Base-by-base conservation (phyloP, 2,797 vertebrate genomes). In the Natrix natrix region DNA sequence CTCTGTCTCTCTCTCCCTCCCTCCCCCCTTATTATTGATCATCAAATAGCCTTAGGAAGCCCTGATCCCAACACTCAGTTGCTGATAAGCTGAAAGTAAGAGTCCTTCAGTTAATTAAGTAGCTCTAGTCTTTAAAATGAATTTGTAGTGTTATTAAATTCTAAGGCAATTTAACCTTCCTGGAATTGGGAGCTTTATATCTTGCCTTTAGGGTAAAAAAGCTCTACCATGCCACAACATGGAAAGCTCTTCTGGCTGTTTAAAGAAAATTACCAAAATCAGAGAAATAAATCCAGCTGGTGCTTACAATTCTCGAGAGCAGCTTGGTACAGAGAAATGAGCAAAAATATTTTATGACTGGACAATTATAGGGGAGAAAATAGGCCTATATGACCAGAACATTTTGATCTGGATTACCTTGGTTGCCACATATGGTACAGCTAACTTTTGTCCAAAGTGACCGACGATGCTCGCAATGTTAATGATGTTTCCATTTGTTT, bases 401-500 rank as follows among this genome's bases (percentile, higher is more conserved):
- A 37, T 43, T 10, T 17, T 66, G 60, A 5, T 37, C 59, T 63
- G 22, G 14, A 22, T 8, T 97, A 98, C 98, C 98, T 98, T 99
- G n/a, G 98, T 98, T 92, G 98, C 98, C 1, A 98, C 98, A 3
- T 99, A 98, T 0, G 98, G 97, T 0, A 97, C 97, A 0, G 98
- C 98, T 13, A 97, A 95, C 69, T 95, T 97, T 96, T 99, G 98
- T 1, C 98, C 98, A 2, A 98, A 97, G 3, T 95, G 92, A 1
- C 94, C 97, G 0, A 98, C 98, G 54, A 99, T 96, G 88, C 98
- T 99, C 95, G 98, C 97, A 10, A 99, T 88, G 37, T 98, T 99
- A 78, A 99, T 98, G 94, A 98, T 96, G 93, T 98, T 98, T 32
- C 98, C 98, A 83, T 88, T 97, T 4, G 94, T 97, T 95, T 97